Evolutionary conservation across 2,113 vertebrate genomes (phyloP).

Genomic region (Chauna torquata): DNA sequence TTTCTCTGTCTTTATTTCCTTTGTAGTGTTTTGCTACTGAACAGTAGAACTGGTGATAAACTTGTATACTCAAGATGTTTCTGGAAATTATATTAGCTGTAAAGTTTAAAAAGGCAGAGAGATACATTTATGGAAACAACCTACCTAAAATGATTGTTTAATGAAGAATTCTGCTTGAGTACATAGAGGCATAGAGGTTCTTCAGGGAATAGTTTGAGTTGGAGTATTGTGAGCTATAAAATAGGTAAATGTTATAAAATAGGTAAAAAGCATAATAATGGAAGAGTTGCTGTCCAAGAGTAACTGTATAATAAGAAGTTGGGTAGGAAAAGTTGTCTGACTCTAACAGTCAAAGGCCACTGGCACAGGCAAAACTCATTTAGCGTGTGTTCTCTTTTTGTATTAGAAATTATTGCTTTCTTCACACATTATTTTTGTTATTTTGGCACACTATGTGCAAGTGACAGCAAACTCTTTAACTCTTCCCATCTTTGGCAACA

Average conservation of each 20-base stretch:
- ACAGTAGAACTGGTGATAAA: background rate
- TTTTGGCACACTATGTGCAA: background rate
- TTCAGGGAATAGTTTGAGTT: background rate
- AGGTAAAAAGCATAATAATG: background rate
- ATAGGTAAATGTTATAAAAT: background rate
- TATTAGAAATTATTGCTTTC: background rate
- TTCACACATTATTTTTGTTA: background rate
- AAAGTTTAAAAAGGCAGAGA: background rate
- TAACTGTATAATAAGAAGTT: background rate
- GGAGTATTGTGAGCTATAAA: background rate
- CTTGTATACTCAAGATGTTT: background rate
- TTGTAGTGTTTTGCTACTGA: background rate
- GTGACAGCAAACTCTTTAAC: background rate
- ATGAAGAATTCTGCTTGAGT: background rate
- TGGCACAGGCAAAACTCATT: background rate
- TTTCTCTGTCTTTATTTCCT: background rate
- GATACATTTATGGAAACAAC: background rate
- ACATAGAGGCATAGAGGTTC: accelerated
- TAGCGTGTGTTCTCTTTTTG: slow-evolving; percentile 6
- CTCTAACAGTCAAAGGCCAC: background rate
- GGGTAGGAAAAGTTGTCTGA: background rate
- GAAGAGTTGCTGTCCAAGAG: background rate
- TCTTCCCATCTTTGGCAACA: background rate
- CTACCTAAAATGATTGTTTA: background rate
- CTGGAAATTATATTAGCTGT: background rate